These are phyloP conservation scores for Lagodon rhomboides DNA, from an alignment of 2,797 vertebrate genomes.

Conservation along the genomic window DNA sequence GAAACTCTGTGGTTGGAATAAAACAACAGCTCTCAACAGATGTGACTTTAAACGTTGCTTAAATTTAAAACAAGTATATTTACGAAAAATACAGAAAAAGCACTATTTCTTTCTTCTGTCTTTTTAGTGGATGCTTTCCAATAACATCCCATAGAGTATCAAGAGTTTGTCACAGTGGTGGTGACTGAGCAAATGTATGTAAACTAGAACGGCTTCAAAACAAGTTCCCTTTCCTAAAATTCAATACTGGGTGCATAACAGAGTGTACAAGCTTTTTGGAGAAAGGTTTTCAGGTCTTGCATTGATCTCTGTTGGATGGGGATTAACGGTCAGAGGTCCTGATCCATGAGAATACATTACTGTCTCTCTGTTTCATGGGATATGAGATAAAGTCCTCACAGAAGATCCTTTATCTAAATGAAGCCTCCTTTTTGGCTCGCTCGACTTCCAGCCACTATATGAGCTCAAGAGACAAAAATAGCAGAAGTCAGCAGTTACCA, in stretches of 20 bases:
- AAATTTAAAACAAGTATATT: not conserved
- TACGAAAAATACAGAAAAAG: not conserved
- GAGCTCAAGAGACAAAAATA: constrained; percentile 77
- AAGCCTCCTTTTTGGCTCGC: constrained; percentile 50
- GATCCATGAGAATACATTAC: constrained; percentile 7
- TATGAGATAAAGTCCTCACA: constrained; percentile 14
- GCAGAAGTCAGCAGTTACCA: constrained; percentile 83
- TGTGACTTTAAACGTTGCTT: not conserved
- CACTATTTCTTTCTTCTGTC: not conserved
- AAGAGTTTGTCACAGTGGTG: not conserved
- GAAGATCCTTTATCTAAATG: constrained; percentile 47
- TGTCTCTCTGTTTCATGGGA: not conserved
- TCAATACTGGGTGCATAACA: not conserved
- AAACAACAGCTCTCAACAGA: not conserved
- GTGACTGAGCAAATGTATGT: not conserved
- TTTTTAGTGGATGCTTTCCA: not conserved
- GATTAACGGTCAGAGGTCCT: constrained; percentile 30
- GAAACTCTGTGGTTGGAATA: not conserved
- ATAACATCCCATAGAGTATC: not conserved
- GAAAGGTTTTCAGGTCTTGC: not conserved
- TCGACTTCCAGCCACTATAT: constrained; percentile 44
- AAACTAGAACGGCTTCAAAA: not conserved
- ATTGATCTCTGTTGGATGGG: constrained; percentile 1
- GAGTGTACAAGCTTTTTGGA: not conserved
- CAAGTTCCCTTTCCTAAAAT: not conserved